Evolutionary conservation across 1,140 invertebrate genomes (phyloP).

Genomic region (Bombus superbus): DNA sequence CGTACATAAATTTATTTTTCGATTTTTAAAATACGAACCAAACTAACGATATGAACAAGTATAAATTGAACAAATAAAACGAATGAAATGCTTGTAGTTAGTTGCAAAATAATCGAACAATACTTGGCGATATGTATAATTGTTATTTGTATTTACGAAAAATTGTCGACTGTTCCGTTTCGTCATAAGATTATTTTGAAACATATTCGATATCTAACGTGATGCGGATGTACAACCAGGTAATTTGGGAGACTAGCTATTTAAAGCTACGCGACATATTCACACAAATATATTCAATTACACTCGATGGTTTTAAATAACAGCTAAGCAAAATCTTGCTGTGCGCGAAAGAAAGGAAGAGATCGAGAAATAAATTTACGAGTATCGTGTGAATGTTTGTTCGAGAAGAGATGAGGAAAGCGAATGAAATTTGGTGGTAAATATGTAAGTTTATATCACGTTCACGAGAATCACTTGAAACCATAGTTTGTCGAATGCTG

Average conservation of each 20-base stretch:
- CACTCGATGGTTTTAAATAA: conserved; percentile 64
- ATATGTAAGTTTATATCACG: conserved; percentile 39
- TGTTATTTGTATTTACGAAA: neutral
- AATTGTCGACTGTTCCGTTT: neutral
- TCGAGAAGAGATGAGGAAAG: conserved; percentile 12
- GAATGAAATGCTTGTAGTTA: neutral
- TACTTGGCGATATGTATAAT: neutral
- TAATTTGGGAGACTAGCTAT: conserved; percentile 54
- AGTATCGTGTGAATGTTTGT: neutral
- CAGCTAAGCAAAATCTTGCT: conserved; percentile 44
- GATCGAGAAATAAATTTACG: conserved; percentile 8
- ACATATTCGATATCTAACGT: neutral
- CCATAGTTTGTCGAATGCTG: neutral
- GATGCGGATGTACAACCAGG: neutral
- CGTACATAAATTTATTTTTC: neutral
- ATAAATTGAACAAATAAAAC: neutral
- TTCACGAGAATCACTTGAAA: neutral
- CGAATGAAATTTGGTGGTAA: conserved; percentile 21
- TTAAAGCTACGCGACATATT: conserved; percentile 62
- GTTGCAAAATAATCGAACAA: neutral
- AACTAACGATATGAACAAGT: neutral
- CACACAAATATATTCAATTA: conserved; percentile 56
- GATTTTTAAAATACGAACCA: neutral
- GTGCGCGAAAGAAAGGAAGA: conserved; percentile 41
- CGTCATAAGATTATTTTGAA: neutral